phyloP scores from a whole-genome alignment of 2,888 invertebrate species.

The Thymelicus lineola region DNA sequence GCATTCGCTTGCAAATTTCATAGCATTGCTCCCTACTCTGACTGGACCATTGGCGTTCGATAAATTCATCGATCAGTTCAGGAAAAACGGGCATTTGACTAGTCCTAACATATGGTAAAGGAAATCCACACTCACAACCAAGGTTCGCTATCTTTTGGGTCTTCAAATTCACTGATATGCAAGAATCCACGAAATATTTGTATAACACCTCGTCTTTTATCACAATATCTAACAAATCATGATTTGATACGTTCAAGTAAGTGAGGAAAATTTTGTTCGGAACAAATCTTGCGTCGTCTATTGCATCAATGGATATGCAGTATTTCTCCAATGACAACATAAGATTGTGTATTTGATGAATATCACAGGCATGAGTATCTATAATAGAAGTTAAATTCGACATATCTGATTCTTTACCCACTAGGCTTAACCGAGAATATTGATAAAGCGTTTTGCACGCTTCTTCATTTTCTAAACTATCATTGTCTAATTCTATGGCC shows the following conservation, averaged over 20 bases:
- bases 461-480: conserved; percentile 60
- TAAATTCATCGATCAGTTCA: conserved; percentile 83
- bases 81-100: conserved; percentile 77
- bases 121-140: conserved; percentile 86
- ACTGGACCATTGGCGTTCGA: conserved; percentile 78
- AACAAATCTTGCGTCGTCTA: conserved; percentile 71
- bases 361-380: conserved; percentile 77
- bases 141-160: conserved; percentile 67
- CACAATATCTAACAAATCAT: conserved; percentile 62
- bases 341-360: conserved; percentile 69
- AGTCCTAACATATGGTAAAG: conserved; percentile 79
- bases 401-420: conserved; percentile 68
- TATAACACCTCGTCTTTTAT: conserved; percentile 73
- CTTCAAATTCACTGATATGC: conserved; percentile 82
- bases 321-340: conserved; percentile 74
- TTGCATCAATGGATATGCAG: conserved; percentile 68
- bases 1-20: conserved; percentile 85
- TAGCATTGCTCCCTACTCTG: conserved; percentile 76
- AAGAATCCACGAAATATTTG: conserved; percentile 84
- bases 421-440: conserved; percentile 76
- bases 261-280: conserved; percentile 74
- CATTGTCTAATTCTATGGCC: conserved; percentile 70
- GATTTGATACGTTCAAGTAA: conserved; percentile 66
- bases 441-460: conserved; percentile 73
- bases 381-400: conserved; percentile 75